Conservation (phyloP, 2,113 vertebrate species). For the Megaleporinus macrocephalus region DNA sequence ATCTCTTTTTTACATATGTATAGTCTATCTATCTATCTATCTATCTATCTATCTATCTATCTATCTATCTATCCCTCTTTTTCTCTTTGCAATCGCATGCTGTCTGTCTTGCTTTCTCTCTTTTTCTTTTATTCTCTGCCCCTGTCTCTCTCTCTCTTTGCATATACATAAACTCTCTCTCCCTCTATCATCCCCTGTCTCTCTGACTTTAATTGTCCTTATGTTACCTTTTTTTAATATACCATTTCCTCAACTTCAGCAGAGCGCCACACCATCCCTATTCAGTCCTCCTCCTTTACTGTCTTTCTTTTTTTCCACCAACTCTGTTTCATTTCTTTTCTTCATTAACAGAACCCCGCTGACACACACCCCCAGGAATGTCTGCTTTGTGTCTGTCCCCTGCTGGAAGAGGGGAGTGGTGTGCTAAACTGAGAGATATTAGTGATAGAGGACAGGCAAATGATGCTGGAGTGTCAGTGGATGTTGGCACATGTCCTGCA, state of each 20-base stretch:
- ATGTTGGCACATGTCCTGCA: conserved; percentile 58
- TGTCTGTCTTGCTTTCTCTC: no score
- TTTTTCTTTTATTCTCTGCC: no score
- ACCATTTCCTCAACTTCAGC: conserved; percentile 5
- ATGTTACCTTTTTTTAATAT: conserved; percentile 15
- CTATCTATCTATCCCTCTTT: no score
- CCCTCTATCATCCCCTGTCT: not conserved
- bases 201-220: conserved; percentile 3
- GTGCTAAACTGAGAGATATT: conserved; percentile 42
- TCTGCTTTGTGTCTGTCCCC: conserved; percentile 28
- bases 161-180: not conserved
- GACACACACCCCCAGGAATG: conserved; percentile 11
- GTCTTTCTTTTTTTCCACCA: not conserved
- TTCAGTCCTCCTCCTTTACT: not conserved
- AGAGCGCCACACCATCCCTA: not conserved
- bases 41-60: not conserved
- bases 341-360: not conserved
- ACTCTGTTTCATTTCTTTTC: not conserved
- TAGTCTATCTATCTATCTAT: no score
- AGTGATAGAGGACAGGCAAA: conserved; percentile 43
- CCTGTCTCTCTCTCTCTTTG: not conserved
- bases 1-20: no score
- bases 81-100: no score
- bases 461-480: conserved; percentile 43
- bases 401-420: conserved; percentile 20